Evolutionary conservation across 1,140 invertebrate genomes (phyloP).

Genomic region (Drosophila nigromelanica): DNA sequence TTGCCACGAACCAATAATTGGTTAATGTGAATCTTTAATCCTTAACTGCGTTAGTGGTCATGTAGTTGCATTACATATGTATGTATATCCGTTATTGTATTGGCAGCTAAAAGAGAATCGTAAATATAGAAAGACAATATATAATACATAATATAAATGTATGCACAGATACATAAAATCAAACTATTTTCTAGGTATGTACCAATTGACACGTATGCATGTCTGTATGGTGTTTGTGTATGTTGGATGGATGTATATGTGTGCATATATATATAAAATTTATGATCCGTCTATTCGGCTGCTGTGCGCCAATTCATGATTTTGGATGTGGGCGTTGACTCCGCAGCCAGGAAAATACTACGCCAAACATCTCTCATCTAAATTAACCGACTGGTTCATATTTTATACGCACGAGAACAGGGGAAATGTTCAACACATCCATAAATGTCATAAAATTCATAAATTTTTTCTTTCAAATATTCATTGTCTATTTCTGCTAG

Average conservation of each 20-base stretch:
- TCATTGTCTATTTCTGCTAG: slow-evolving; percentile 40
- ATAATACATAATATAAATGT: not conserved
- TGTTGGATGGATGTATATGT: not conserved
- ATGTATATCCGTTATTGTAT: too few species aligned
- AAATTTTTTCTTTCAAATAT: slow-evolving; percentile 54
- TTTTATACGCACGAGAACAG: slow-evolving; percentile 53
- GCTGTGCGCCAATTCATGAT: slow-evolving; percentile 19
- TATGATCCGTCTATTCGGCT: slow-evolving; percentile 36
- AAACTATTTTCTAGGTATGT: not conserved
- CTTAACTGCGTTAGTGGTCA: too few species aligned
- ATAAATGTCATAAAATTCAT: slow-evolving; percentile 71
- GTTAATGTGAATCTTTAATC: too few species aligned
- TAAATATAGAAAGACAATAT: not conserved
- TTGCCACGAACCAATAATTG: too few species aligned
- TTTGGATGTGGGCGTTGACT: slow-evolving; percentile 16
- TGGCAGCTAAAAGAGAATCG: not conserved
- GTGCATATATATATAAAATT: slow-evolving; percentile 25
- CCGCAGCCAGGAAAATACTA: slow-evolving; percentile 5
- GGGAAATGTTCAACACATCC: slow-evolving; percentile 54
- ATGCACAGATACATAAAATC: not conserved
- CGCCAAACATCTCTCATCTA: slow-evolving; percentile 44
- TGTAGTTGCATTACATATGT: too few species aligned
- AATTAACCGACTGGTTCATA: slow-evolving; percentile 57
- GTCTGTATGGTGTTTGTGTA: not conserved
- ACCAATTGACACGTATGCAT: too few species aligned